These are phyloP conservation scores for Drosophila saltans DNA, from an alignment of 1,140 invertebrate genomes.

Conservation along the genomic window DNA sequence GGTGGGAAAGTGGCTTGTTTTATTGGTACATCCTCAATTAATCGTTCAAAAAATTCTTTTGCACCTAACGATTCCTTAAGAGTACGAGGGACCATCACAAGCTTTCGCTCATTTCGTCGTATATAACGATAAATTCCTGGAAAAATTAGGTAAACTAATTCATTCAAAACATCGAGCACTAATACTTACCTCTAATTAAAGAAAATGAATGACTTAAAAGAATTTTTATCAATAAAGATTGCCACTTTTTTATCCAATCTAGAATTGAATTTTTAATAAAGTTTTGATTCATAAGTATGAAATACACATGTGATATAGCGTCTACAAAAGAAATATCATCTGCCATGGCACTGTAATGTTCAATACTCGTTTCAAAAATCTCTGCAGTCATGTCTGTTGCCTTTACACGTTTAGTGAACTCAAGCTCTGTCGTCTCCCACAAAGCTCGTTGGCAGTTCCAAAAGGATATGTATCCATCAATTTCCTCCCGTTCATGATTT, in stretches of 20 bases:
- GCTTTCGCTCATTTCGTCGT: constrained; percentile 43
- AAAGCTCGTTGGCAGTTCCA: constrained; percentile 90
- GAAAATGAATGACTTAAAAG: constrained; percentile 86
- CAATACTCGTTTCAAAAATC: constrained; percentile 91
- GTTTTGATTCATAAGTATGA: constrained; percentile 89
- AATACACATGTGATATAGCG: constrained; percentile 89
- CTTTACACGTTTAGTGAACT: constrained; percentile 89
- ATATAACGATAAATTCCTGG: constrained; percentile 63
- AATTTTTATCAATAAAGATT: constrained; percentile 88
- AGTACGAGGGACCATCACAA: constrained; percentile 53
- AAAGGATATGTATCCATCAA: constrained; percentile 87
- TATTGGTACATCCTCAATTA: constrained; percentile 47
- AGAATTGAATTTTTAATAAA: constrained; percentile 90
- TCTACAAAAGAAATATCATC: constrained; percentile 91
- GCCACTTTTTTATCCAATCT: constrained; percentile 91
- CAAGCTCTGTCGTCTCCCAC: constrained; percentile 92
- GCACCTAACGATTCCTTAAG: constrained; percentile 52
- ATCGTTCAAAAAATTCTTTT: constrained; percentile 49
- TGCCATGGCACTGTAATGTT: constrained; percentile 89
- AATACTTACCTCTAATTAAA: constrained; percentile 50
- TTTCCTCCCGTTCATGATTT: constrained; percentile 84
- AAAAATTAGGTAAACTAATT: too few species aligned
- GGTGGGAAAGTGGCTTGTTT: constrained; percentile 55
- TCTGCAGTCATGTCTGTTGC: constrained; percentile 87
- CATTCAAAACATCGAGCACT: too few species aligned